Evolutionary conservation across 2,113 vertebrate genomes (phyloP), one percentile per base, ranked within the genome.

Genomic region (Macroglossus sobrinus): DNA sequence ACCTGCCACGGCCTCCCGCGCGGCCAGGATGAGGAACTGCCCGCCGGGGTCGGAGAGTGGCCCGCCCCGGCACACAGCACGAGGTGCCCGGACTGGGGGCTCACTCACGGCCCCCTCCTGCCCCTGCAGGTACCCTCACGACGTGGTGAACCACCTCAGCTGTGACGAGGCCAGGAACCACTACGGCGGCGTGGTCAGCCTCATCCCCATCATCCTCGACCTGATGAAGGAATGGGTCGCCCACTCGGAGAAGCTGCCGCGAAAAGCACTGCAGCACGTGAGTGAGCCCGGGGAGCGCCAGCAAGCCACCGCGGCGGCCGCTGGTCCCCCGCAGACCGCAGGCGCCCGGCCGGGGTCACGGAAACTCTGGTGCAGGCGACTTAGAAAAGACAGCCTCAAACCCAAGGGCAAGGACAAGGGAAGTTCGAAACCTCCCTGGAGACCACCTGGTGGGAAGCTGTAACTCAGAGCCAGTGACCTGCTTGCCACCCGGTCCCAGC

Each of bases 181-280:
- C 90, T 99, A 99, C 0, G 99, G 99, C 5, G 99, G 99, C 0
- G 98, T 99, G 86, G 98, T 99, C 92, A 99, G 99, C 97, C 96
- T 99, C 88, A 97, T 99, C 68, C 99, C 99, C 35, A 11, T 99
- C 30, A 64, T 98, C 1, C 81, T 99, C 1, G 99, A 99, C 91
- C 76, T 88, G 21, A 86, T 99, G 89, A 98, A 68, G 80, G 97
- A 98, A 30, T 98, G 98, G 98, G 28, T 98, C 0, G 84, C 95
- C 61, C 96, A 98, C 94, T 93, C 28, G 0, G 98, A 99, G 96
- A 98, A 98, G 96, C 89, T 98, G 64, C 97, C 97, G 6, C 96
- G 40, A 19, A 97, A 87, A 11, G 5, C 2, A 26, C 74, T 96
- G 30, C 61, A 76, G 93, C 97, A 94, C 0, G 98, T 98, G 98